phyloP scores from a whole-genome alignment of 2,113 vertebrate genomes.

The Pogona vitticeps region DNA sequence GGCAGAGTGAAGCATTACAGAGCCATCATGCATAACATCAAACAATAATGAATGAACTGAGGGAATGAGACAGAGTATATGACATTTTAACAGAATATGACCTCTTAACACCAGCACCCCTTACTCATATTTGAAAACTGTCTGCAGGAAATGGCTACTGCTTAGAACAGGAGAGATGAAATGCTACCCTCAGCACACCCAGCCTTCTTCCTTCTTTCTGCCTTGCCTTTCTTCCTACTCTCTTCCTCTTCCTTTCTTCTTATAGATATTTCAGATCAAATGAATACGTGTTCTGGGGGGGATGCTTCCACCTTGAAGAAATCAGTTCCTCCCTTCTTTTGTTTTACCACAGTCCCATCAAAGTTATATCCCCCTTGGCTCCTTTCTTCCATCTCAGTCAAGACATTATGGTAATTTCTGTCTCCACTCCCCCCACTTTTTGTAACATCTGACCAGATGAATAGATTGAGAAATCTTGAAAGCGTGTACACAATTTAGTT shows the following conservation, averaged over 20 bases:
- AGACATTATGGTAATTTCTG: neutral
- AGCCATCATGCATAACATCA: neutral
- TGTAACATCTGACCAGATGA: neutral
- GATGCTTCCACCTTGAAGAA: neutral
- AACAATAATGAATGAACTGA: too few species aligned
- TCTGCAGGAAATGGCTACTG: neutral
- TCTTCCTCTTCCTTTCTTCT: neutral
- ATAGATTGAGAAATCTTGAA: neutral
- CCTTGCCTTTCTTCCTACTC: neutral
- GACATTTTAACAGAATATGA: neutral
- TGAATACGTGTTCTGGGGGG: neutral
- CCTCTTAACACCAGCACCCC: neutral
- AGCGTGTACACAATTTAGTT: neutral
- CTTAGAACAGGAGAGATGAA: neutral
- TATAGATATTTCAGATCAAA: neutral
- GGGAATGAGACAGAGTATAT: neutral
- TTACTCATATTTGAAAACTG: constrained; percentile 13
- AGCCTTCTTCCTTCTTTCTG: neutral
- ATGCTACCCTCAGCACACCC: neutral
- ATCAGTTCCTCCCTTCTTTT: neutral
- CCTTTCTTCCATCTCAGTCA: too few species aligned
- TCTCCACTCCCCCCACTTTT: neutral
- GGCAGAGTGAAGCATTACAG: neutral
- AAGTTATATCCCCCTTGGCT: neutral
- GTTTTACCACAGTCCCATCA: neutral